phyloP scores from a whole-genome alignment of 53 echinoderm and acorn worm species.

The Arbacia lixula region DNA sequence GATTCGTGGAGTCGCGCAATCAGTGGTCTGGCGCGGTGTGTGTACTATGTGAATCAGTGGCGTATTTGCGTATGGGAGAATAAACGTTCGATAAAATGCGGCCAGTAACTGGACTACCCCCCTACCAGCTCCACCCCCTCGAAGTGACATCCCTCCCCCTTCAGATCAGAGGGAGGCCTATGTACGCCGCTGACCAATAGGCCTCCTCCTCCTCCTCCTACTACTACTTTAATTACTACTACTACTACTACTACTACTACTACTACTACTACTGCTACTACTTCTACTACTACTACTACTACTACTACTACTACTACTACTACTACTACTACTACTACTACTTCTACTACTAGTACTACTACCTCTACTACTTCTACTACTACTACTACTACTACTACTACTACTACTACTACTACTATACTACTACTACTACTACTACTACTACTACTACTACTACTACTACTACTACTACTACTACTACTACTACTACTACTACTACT shows the following conservation, averaged over 20 bases:
- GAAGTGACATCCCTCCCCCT: too few species aligned
- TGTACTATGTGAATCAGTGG: too few species aligned
- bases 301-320: neutral
- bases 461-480: constrained; percentile 29
- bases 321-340: neutral
- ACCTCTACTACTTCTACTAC: neutral
- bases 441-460: constrained; percentile 26
- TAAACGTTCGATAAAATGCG: too few species aligned
- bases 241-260: neutral
- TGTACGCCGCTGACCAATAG: too few species aligned
- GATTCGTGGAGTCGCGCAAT: too few species aligned
- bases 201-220: too few species aligned
- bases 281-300: neutral
- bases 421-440: constrained; percentile 27
- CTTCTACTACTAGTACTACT: neutral
- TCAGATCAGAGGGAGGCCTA: too few species aligned
- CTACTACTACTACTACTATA: constrained; percentile 13
- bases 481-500: constrained; percentile 35
- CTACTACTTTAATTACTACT: neutral
- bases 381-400: neutral
- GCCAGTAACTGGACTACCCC: too few species aligned
- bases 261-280: neutral
- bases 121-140: too few species aligned
- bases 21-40: too few species aligned
- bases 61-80: too few species aligned